Evolutionary conservation across 2,113 vertebrate genomes (phyloP).

Genomic region (Phaethon lepturus): DNA sequence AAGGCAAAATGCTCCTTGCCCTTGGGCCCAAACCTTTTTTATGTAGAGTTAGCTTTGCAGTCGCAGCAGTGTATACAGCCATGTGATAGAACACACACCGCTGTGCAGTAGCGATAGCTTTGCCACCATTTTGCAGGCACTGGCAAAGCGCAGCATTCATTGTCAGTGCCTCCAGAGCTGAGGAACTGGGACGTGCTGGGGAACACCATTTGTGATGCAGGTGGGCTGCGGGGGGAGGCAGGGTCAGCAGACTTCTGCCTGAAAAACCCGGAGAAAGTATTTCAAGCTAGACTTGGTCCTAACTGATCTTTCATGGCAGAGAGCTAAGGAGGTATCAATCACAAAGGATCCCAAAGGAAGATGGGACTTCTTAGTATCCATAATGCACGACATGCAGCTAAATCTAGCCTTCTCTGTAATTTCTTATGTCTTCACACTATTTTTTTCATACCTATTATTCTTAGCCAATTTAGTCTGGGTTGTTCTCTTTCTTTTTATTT

Average conservation of each 20-base stretch:
- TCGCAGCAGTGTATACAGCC: neutral
- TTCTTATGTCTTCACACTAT: neutral
- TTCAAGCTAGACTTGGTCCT: neutral
- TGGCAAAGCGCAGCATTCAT: rapidly evolving
- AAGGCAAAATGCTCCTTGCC: neutral
- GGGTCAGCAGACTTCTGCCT: neutral
- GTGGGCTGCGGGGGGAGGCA: neutral
- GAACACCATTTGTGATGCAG: rapidly evolving
- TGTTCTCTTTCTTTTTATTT: neutral
- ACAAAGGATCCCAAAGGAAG: neutral
- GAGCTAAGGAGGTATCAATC: neutral
- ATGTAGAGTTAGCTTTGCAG: neutral
- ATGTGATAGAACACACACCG: rapidly evolving
- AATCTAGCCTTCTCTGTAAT: neutral
- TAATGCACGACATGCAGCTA: too few relatives aligned
- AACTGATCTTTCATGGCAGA: neutral
- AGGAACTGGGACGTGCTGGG: neutral
- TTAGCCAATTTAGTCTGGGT: neutral
- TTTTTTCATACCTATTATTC: neutral
- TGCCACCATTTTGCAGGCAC: neutral
- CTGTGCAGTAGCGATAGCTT: neutral
- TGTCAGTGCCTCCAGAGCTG: neutral
- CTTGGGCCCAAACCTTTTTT: neutral
- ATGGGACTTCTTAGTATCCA: neutral
- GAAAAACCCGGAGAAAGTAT: neutral